Percentiles rank a stretch among this genome's conserved stretches.
phyloP scores from a whole-genome alignment of 2,888 invertebrate species.

The Mesorhabditis sp. region DNA sequence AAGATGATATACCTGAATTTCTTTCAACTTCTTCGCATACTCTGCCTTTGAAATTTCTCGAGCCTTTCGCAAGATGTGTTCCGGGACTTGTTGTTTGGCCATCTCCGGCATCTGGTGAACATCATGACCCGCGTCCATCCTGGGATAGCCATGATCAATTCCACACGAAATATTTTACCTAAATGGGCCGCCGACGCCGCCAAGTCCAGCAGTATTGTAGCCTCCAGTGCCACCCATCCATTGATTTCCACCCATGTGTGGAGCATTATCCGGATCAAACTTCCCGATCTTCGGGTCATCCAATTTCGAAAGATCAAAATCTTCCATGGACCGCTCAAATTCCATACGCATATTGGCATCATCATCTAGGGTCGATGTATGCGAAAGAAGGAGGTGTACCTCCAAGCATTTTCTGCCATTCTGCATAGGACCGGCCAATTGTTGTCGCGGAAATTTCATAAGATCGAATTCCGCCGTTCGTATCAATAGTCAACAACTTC shows the following conservation, averaged over 20 bases:
- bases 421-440: constrained; percentile 29
- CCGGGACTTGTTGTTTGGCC: constrained; percentile 84
- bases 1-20: constrained; percentile 1
- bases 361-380: constrained; percentile 12
- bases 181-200: constrained; percentile 77
- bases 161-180: constrained; percentile 7
- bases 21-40: constrained; percentile 51
- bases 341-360: constrained; percentile 37
- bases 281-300: constrained; percentile 86
- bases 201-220: constrained; percentile 87
- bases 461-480: constrained; percentile 60
- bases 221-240: constrained; percentile 91
- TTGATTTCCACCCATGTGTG: constrained; percentile 91
- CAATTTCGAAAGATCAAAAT: constrained; percentile 59
- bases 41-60: constrained; percentile 81
- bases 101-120: constrained; percentile 84
- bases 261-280: constrained; percentile 63
- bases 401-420: constrained; percentile 44
- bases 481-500: constrained; percentile 65
- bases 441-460: constrained; percentile 24
- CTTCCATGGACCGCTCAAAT: constrained; percentile 28
- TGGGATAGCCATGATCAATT: constrained; percentile 9
- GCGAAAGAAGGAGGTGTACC: constrained; percentile 8
- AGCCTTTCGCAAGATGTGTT: constrained; percentile 78
- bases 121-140: constrained; percentile 85